phyloP scores from a whole-genome alignment of 2,888 invertebrate genomes.

The Dolichopus griseipennis region DNA sequence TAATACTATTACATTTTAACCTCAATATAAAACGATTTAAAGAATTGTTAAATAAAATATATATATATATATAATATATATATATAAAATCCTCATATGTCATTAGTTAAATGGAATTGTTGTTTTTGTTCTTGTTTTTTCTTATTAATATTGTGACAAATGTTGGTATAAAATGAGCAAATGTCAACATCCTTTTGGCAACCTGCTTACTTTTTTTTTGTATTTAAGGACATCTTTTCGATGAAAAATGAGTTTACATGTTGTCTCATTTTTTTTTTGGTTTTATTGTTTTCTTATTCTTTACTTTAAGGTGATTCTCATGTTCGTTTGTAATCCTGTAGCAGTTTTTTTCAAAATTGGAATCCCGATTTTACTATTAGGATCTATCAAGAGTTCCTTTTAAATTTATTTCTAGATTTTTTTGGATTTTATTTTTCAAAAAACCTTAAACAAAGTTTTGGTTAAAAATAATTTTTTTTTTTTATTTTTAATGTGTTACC shows the following conservation, averaged over 20 bases:
- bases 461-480: no score
- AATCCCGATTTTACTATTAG: no score
- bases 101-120: background rate
- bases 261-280: background rate
- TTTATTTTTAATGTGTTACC: no score
- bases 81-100: background rate
- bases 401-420: no score
- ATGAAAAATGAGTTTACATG: background rate
- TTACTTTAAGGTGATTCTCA: background rate
- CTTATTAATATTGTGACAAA: background rate
- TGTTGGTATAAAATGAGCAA: no score
- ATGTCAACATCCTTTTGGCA: conserved; percentile 1
- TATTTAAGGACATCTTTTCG: background rate
- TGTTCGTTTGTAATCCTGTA: no score
- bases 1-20: no score
- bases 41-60: background rate
- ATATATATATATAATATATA: no score
- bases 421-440: no score
- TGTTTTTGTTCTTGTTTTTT: background rate
- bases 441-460: no score
- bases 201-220: background rate
- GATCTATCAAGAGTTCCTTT: no score
- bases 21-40: background rate
- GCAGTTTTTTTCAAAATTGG: no score
- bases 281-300: background rate